These are phyloP conservation scores for Helicolenus hilgendorfi DNA, from an alignment of 2,797 vertebrate species.

Conservation along the genomic window DNA sequence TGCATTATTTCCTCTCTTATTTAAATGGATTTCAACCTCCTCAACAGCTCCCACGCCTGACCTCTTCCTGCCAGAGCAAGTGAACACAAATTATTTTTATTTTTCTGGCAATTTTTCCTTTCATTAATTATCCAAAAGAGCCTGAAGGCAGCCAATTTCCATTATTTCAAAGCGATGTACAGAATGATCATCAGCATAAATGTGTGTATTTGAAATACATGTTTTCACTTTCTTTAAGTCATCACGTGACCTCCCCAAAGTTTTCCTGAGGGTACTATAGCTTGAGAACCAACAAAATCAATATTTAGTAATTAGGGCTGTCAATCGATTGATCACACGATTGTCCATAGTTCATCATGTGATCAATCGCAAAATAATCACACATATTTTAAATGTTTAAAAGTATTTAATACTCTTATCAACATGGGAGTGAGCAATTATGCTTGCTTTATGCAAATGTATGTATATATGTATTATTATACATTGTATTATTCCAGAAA, in stretches of 20 bases:
- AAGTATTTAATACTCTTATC: too few relatives aligned
- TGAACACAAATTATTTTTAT: background rate
- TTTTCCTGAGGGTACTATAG: background rate
- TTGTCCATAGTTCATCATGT: too few relatives aligned
- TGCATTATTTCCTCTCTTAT: background rate
- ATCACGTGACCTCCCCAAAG: background rate
- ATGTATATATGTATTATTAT: too few relatives aligned
- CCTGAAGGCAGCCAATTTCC: background rate
- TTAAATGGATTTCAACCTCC: background rate
- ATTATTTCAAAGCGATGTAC: constrained; percentile 9
- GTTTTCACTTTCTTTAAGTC: constrained; percentile 12
- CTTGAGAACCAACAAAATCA: constrained; percentile 4
- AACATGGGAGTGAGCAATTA: rapidly evolving
- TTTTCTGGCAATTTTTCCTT: background rate
- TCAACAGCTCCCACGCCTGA: background rate
- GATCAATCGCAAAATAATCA: too few relatives aligned
- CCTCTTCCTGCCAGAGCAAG: background rate
- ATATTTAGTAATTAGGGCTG: constrained; percentile 7
- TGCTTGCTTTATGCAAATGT: too few relatives aligned
- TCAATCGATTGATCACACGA: too few relatives aligned
- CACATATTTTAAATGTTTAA: too few relatives aligned
- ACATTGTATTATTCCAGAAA: too few relatives aligned
- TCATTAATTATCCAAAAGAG: constrained; percentile 5
- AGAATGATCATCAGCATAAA: constrained; percentile 25
- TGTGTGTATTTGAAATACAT: constrained; percentile 8